Evolutionary conservation across 2,888 invertebrate genomes (phyloP).

Genomic region (Dorcus hopei): DNA sequence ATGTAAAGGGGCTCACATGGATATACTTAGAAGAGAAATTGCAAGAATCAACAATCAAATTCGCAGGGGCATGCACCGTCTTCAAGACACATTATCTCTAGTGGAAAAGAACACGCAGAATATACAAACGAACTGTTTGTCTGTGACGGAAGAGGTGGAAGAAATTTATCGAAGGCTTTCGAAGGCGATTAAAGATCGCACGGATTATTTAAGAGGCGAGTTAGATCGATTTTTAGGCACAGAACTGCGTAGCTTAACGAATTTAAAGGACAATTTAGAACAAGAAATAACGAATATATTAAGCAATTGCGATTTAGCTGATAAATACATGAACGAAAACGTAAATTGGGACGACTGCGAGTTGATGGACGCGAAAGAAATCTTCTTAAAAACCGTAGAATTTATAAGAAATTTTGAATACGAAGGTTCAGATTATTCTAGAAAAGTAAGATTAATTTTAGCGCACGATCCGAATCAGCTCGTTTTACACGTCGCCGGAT

Average conservation of each 20-base stretch:
- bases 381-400: constrained; percentile 92
- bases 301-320: constrained; percentile 94
- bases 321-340: constrained; percentile 88
- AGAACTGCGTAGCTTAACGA: constrained; percentile 81
- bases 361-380: constrained; percentile 92
- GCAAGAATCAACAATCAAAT: constrained; percentile 55
- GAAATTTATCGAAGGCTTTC: constrained; percentile 84
- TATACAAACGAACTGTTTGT: constrained; percentile 84
- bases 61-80: constrained; percentile 80
- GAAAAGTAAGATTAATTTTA: constrained; percentile 81
- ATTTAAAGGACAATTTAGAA: constrained; percentile 90
- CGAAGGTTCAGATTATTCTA: constrained; percentile 84
- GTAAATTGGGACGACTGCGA: constrained; percentile 87
- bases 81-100: constrained; percentile 79
- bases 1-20: constrained; percentile 95
- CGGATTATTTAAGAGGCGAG: constrained; percentile 82
- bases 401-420: constrained; percentile 93
- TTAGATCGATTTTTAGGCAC: constrained; percentile 87
- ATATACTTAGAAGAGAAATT: constrained; percentile 75
- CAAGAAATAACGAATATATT: constrained; percentile 92
- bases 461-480: constrained; percentile 90
- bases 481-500: constrained; percentile 82
- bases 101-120: constrained; percentile 87
- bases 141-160: constrained; percentile 90
- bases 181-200: constrained; percentile 86